Percentiles rank a stretch among this genome's conserved stretches.
Evolutionary conservation across 2,888 invertebrate species (phyloP).

Genomic region (Plebejus anna): DNA sequence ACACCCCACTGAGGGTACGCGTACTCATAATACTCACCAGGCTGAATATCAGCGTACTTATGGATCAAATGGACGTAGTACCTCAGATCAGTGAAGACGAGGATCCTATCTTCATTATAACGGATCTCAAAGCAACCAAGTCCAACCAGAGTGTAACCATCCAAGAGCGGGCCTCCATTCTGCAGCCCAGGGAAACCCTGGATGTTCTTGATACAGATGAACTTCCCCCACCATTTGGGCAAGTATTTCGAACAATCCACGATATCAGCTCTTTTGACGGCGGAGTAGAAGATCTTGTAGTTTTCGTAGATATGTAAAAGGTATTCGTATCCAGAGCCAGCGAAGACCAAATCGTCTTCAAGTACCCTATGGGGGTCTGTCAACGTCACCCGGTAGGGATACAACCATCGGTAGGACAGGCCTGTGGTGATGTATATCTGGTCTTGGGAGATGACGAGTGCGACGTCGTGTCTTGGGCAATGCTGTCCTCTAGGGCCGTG

Average conservation of each 20-base stretch:
- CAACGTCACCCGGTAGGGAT: constrained; percentile 41
- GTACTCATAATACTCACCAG: constrained; percentile 56
- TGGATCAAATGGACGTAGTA: constrained; percentile 48
- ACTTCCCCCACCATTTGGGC: constrained; percentile 61
- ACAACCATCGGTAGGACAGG: constrained; percentile 38
- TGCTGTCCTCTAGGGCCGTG: constrained; percentile 55
- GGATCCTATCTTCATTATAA: constrained; percentile 53
- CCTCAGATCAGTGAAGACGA: constrained; percentile 56
- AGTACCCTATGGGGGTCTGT: constrained; percentile 28
- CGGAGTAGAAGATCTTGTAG: constrained; percentile 47
- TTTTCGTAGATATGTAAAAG: constrained; percentile 50
- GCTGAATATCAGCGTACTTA: constrained; percentile 38
- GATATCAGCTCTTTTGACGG: constrained; percentile 18
- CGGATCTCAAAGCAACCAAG: constrained; percentile 58
- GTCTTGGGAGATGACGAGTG: constrained; percentile 47
- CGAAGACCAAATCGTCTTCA: constrained; percentile 37
- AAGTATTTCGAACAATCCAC: constrained; percentile 52
- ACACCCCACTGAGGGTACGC: constrained; percentile 55
- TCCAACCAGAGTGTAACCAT: constrained; percentile 39
- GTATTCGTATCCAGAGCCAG: constrained; percentile 51
- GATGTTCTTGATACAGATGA: constrained; percentile 51
- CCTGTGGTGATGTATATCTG: constrained; percentile 45
- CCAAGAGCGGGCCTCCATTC: constrained; percentile 50
- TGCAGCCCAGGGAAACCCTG: constrained; percentile 44
- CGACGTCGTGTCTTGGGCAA: constrained; percentile 51